These are phyloP conservation scores for Saccostrea glomerata DNA, from an alignment of 1,140 invertebrate genomes.

Conservation along the genomic window DNA sequence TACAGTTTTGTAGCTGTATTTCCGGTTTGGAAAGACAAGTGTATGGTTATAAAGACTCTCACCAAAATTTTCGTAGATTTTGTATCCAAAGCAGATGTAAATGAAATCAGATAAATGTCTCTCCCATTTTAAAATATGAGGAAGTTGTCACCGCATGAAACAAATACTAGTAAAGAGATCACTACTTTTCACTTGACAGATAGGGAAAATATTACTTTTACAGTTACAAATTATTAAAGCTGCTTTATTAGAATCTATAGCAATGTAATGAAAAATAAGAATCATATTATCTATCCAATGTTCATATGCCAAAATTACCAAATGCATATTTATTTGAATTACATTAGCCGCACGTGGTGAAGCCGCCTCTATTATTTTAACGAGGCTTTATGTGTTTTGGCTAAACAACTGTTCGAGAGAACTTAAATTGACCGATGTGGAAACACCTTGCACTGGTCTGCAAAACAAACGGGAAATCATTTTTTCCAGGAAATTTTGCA, in stretches of 20 bases:
- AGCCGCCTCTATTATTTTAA: slow-evolving; percentile 8
- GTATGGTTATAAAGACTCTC: too few relatives aligned
- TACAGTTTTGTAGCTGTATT: too few relatives aligned
- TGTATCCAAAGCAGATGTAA: too few relatives aligned
- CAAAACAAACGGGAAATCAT: slow-evolving; percentile 30
- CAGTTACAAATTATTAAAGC: not conserved
- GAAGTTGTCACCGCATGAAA: too few relatives aligned
- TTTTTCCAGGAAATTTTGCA: slow-evolving; percentile 2
- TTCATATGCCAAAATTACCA: slow-evolving; percentile 14
- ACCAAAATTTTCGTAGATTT: too few relatives aligned
- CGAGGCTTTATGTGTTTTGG: slow-evolving; percentile 16
- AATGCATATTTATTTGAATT: slow-evolving; percentile 21
- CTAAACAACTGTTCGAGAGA: not conserved
- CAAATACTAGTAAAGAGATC: too few relatives aligned
- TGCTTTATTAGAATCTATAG: not conserved
- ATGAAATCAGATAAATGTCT: too few relatives aligned
- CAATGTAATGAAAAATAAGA: not conserved
- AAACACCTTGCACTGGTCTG: slow-evolving; percentile 5
- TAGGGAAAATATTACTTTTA: too few relatives aligned
- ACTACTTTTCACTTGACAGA: too few relatives aligned
- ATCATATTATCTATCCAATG: not conserved
- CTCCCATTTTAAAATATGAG: too few relatives aligned
- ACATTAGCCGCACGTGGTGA: not conserved
- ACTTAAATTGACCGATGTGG: slow-evolving; percentile 27
- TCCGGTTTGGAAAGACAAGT: too few relatives aligned